These are phyloP conservation scores for Myotis brandtii DNA, from an alignment of 2,113 vertebrate species.

Conservation along the genomic window DNA sequence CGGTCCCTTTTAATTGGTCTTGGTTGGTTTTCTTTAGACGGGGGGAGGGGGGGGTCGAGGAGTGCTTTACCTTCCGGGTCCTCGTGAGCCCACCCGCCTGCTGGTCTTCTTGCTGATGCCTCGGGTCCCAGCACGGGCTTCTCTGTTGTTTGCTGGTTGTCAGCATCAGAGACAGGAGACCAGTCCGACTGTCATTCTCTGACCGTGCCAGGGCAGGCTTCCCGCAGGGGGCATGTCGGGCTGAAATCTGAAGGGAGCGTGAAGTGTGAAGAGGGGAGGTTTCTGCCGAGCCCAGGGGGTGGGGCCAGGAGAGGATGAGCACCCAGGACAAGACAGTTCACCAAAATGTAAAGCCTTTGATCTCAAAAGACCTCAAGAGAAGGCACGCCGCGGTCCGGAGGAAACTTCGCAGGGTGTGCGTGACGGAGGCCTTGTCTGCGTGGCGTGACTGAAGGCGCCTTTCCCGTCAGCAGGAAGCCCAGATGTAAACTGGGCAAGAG, in stretches of 20 bases:
- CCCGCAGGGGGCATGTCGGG: too few relatives aligned
- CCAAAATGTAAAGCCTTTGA: neutral
- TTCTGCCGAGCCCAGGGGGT: neutral
- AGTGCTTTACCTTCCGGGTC: neutral
- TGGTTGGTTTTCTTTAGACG: slow-evolving; percentile 57
- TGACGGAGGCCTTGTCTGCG: too few relatives aligned
- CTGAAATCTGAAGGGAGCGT: neutral
- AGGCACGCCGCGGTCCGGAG: neutral
- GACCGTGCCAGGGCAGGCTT: neutral
- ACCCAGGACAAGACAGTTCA: neutral
- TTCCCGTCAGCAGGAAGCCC: too few relatives aligned
- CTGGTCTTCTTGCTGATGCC: neutral
- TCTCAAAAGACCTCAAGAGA: neutral
- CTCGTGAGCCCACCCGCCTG: neutral
- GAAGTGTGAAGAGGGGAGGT: neutral
- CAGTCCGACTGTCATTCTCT: too few relatives aligned
- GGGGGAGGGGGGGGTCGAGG: neutral
- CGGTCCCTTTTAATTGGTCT: slow-evolving; percentile 12
- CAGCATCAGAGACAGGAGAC: too few relatives aligned
- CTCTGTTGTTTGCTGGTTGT: too few relatives aligned
- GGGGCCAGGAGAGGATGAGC: neutral
- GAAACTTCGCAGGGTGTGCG: too few relatives aligned
- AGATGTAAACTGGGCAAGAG: too few relatives aligned
- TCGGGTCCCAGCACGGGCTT: neutral
- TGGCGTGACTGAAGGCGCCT: too few relatives aligned